Conservation (phyloP, 2,888 invertebrate genomes). For the Opisthograptis luteolata region DNA sequence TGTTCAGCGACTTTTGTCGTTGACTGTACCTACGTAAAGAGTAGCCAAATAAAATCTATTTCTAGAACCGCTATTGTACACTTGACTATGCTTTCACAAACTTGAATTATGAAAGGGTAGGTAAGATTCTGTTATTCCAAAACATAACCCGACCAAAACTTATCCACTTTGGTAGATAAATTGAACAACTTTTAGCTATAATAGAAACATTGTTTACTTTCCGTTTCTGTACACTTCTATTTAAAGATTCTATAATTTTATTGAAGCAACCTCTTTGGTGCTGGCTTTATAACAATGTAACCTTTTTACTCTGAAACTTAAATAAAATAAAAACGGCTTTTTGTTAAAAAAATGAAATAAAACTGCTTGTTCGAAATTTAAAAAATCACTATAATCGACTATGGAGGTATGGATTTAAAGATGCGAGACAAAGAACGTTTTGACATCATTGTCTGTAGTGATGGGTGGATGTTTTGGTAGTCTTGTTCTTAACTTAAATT, state of each 20-base stretch:
- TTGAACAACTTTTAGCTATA: constrained; percentile 36
- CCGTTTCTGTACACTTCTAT: constrained; percentile 6
- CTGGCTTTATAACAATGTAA: constrained; percentile 19
- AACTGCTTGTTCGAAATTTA: constrained; percentile 17
- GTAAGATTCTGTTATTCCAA: constrained; percentile 29
- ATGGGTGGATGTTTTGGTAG: not conserved
- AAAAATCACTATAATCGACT: constrained; percentile 25
- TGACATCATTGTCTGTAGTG: constrained; percentile 16
- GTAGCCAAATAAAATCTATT: no score
- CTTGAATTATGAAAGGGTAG: constrained; percentile 11
- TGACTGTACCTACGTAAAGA: no score
- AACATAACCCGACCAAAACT: constrained; percentile 28
- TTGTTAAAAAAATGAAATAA: constrained; percentile 1
- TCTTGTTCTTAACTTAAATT: not conserved
- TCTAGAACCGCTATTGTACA: not conserved
- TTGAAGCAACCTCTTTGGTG: constrained; percentile 21
- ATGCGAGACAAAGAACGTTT: constrained; percentile 19
- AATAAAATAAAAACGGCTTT: constrained; percentile 1
- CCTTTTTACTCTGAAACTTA: constrained; percentile 14
- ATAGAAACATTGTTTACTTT: constrained; percentile 25
- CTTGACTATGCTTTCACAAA: constrained; percentile 1
- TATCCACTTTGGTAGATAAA: constrained; percentile 37
- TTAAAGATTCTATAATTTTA: constrained; percentile 8
- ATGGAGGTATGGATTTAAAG: constrained; percentile 5
- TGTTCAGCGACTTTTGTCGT: no score